Percentiles rank a stretch among this genome's conserved stretches.
phyloP scores from a whole-genome alignment of 2,888 invertebrate species.

The Patella depressa region DNA sequence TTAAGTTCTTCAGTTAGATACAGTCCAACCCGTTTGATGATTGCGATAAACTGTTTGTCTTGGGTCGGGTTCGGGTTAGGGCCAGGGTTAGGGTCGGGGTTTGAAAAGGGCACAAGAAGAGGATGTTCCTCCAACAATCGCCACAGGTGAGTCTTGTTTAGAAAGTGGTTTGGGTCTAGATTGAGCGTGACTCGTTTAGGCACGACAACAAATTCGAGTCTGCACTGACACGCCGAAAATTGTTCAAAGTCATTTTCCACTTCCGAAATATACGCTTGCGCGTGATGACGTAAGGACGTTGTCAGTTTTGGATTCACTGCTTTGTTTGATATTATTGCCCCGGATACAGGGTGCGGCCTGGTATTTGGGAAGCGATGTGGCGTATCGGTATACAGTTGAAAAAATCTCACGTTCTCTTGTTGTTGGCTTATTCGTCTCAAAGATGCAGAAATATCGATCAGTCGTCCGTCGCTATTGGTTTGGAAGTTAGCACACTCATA shows the following conservation, averaged over 20 bases:
- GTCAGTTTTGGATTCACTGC: no score
- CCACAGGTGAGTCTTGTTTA: background rate
- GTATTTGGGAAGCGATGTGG: no score
- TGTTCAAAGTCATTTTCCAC: background rate
- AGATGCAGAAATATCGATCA: background rate
- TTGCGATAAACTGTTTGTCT: background rate
- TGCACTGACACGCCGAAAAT: background rate
- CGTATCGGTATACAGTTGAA: no score
- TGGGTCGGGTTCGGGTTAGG: no score
- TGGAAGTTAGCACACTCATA: conserved; percentile 3
- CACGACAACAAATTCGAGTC: background rate
- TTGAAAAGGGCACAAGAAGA: background rate
- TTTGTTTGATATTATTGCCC: no score
- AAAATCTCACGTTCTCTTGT: background rate
- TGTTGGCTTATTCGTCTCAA: background rate
- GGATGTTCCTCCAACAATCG: background rate
- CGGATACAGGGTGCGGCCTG: no score
- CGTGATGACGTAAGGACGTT: background rate
- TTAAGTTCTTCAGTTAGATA: background rate
- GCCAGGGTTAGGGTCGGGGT: background rate
- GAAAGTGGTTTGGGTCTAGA: background rate
- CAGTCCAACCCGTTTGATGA: background rate
- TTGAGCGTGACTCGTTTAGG: background rate
- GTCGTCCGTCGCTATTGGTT: background rate
- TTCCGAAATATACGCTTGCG: background rate